Evolutionary conservation across 2,888 invertebrate species (phyloP), one percentile per base, ranked within the genome.

Genomic region (Microctonus aethiopoides): DNA sequence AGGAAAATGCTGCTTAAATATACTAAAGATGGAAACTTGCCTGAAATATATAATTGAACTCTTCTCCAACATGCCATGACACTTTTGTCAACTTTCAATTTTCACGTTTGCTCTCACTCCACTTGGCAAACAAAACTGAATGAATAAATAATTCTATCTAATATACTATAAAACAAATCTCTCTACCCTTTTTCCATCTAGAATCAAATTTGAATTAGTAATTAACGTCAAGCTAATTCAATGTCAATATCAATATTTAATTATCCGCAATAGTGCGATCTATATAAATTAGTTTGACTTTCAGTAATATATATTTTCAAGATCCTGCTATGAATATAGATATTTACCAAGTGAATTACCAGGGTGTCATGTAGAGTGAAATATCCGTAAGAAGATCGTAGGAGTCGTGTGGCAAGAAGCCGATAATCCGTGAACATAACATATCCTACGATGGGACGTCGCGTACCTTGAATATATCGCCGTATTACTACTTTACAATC

Each of bases 401-500:
- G 61, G 54, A 34, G 60, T 59, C 70, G 68, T 67, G 62, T 66
- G 61, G 75, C 74, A 74, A 74, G 78, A 77, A 77, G 75, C 78
- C 72, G 75, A 78, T 78, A 78, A 78, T 78, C 76, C 75, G 67
- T 71, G 61, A 57, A 60, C 68, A 66, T 74, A 74, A 72, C 75
- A 76, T 74, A 74, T 74, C 72, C 74, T 74, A 68, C 74, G 72
- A 71, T 65, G 29, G 72, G 71, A 72, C 72, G 76, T 76, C 76
- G 73, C 75, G 74, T 76, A 75, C 68, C 67, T 72, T 74, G 74
- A 72, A 76, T 76, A 75, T 76, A 77, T 64, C 66, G 73, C 70
- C 52, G 66, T 68, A 75, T 74, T 72, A 75, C 73, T 51, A 61
- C 69, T 73, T 74, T 71, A 64, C 71, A 71, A 46, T 57, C 60